Evolutionary conservation across 2,888 invertebrate species (phyloP), one percentile per base, ranked within the genome.

Genomic region (Callosobruchus maculatus): DNA sequence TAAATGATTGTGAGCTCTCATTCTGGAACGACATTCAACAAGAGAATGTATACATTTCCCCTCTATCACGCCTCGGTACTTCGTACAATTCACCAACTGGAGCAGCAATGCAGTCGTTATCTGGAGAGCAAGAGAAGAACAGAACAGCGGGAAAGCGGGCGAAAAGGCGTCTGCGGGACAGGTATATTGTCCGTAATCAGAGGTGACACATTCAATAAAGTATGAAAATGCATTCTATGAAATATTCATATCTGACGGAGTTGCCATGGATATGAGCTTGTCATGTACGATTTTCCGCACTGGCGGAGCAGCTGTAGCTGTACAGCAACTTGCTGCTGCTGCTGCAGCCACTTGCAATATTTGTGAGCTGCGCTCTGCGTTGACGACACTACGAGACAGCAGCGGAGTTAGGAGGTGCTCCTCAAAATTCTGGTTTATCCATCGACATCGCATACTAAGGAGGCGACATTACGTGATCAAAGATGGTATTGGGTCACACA

Each of bases 181-280:
- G 87, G 86, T 86, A 86, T 86, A 86, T 87, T 87, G 87, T 87
- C 85, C 85, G 84, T 87, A 87, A 87, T 87, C 86, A 86, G 84
- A 87, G 86, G 87, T 87, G 87, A 87, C 87, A 87, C 84, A 85
- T 87, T 87, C 87, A 87, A 87, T 87, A 87, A 87, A 87, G 87
- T 87, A 87, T 87, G 87, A 87, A 87, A 87, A 87, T 87, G 87
- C 86, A 86, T 85, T 86, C 87, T 85, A 87, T 87, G 87, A 87
- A 87, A 87, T 87, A 87, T 87, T 87, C 87, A 87, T 87, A 87
- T 86, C 86, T 84, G 84, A 84, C 84, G 83, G 82, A 84, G 85
- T 85, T 86, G 86, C 86, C 84, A 86, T 86, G 86, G 86, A 86
- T 87, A 86, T 86, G 85, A 85, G 83, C 82, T 81, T 85, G 86